Evolutionary conservation across 2,888 invertebrate genomes (phyloP).

Genomic region (Melanophora roralis): DNA sequence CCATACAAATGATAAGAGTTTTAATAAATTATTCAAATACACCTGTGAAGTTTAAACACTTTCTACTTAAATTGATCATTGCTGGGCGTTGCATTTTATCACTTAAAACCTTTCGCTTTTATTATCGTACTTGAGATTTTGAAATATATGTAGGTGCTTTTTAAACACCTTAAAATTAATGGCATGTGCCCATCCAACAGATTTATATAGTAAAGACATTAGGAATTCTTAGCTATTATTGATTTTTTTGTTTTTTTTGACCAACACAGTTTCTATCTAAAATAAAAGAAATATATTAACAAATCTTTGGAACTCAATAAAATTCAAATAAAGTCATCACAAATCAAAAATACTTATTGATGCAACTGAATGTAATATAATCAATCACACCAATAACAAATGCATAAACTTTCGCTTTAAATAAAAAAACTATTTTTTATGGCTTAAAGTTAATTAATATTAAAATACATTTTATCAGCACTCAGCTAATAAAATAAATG

Average conservation of each 20-base stretch:
- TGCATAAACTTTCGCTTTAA: neutral
- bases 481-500: conserved; percentile 44
- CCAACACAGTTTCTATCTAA: no score
- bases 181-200: neutral
- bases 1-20: no score
- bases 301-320: conserved; percentile 11
- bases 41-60: conserved; percentile 1
- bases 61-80: neutral
- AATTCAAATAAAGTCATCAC: neutral
- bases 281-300: neutral
- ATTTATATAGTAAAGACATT: neutral
- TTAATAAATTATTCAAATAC: neutral
- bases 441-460: conserved; percentile 35
- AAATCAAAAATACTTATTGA: neutral
- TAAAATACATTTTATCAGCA: conserved; percentile 51
- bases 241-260: no score
- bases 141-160: no score
- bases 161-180: neutral
- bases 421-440: neutral
- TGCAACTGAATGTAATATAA: conserved; percentile 12
- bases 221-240: neutral
- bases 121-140: no score
- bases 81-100: neutral
- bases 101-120: conserved; percentile 21
- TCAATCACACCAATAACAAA: conserved; percentile 8